These are phyloP conservation scores for Lymantria dispar DNA, from an alignment of 2,888 invertebrate genomes.

Conservation along the genomic window DNA sequence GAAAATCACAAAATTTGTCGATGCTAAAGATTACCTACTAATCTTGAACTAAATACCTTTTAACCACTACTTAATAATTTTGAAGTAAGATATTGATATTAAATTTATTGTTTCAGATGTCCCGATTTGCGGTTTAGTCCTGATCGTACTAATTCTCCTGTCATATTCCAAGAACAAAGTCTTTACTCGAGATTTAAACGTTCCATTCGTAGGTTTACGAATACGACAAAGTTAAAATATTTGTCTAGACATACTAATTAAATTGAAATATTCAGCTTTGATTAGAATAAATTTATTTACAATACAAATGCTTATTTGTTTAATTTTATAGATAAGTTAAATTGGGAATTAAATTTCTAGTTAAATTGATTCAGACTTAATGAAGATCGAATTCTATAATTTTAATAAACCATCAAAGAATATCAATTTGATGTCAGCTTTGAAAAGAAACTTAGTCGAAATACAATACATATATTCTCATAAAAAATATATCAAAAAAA, in stretches of 20 bases:
- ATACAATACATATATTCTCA: no score
- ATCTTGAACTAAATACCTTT: no score
- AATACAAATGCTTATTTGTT: not conserved
- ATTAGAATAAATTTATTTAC: conserved; percentile 16
- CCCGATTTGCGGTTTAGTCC: conserved; percentile 51
- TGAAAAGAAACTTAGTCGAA: no score
- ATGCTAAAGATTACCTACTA: no score
- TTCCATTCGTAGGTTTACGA: not conserved
- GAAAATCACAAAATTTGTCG: no score
- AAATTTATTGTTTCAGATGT: conserved; percentile 42
- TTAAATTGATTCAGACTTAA: not conserved
- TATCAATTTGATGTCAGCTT: no score
- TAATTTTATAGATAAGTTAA: not conserved
- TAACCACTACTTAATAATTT: no score
- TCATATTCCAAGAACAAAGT: not conserved
- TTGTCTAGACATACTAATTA: conserved; percentile 19
- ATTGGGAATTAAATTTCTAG: no score
- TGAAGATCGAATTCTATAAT: no score
- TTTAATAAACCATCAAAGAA: no score
- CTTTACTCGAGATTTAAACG: not conserved
- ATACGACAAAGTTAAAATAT: not conserved
- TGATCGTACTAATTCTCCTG: conserved; percentile 26
- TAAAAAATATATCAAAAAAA: no score
- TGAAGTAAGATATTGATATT: not conserved
- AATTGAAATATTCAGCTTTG: conserved; percentile 11